These are phyloP conservation scores for Gymnoscopelus braueri DNA, from an alignment of 2,797 vertebrate genomes.

Conservation along the genomic window DNA sequence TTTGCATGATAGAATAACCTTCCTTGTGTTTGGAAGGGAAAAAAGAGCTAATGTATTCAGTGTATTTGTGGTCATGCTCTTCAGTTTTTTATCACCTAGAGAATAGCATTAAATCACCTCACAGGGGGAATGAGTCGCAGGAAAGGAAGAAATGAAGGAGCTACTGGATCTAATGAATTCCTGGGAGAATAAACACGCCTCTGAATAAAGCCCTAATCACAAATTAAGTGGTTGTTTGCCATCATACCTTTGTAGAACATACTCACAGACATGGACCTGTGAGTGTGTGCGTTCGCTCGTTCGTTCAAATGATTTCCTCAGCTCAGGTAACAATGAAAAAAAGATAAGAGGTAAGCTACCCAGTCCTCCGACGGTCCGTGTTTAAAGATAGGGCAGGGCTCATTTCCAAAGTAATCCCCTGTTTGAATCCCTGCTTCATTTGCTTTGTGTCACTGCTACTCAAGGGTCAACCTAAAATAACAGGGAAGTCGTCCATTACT, in stretches of 20 bases:
- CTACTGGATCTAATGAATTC: constrained; percentile 88
- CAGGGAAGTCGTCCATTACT: constrained; percentile 40
- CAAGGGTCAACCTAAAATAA: constrained; percentile 65
- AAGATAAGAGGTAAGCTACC: constrained; percentile 67
- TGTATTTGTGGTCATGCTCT: constrained; percentile 88
- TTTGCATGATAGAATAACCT: constrained; percentile 87
- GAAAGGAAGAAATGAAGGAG: constrained; percentile 79
- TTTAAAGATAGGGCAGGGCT: constrained; percentile 71
- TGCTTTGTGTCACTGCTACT: constrained; percentile 54
- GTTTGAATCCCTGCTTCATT: constrained; percentile 70
- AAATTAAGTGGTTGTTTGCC: constrained; percentile 87
- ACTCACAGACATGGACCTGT: constrained; percentile 68
- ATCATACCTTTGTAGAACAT: constrained; percentile 81
- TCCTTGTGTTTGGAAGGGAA: constrained; percentile 74
- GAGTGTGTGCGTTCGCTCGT: constrained; percentile 54
- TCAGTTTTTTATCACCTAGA: constrained; percentile 87
- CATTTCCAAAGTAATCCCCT: constrained; percentile 74
- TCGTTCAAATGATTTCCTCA: constrained; percentile 71
- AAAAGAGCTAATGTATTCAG: constrained; percentile 84
- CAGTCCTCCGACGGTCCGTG: constrained; percentile 54
- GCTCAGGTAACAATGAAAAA: constrained; percentile 68
- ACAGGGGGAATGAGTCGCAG: constrained; percentile 83
- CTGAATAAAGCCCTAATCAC: constrained; percentile 87
- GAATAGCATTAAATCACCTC: constrained; percentile 87
- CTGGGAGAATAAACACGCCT: constrained; percentile 86